Evolutionary conservation across 2,113 vertebrate species (phyloP).

Genomic region (Hydrochoerus hydrochaeris): DNA sequence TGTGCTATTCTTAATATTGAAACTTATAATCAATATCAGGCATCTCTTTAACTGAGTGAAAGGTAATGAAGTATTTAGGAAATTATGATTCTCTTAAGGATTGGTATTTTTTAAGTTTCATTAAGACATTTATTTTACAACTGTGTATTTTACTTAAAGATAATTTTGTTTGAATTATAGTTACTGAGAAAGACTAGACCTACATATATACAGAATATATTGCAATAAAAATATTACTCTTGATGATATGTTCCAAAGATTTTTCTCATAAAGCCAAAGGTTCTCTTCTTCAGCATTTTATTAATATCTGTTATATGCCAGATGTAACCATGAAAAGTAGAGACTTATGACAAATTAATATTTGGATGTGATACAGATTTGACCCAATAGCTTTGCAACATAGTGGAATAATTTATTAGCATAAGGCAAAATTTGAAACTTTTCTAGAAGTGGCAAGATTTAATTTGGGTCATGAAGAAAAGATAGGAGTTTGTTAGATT

Average conservation of each 20-base stretch:
- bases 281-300: neutral
- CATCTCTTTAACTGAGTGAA: neutral
- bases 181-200: neutral
- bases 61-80: neutral
- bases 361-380: neutral
- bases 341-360: neutral
- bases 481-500: neutral
- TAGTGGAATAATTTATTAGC: neutral
- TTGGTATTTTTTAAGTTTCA: neutral
- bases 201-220: neutral
- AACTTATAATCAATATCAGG: neutral
- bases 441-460: neutral
- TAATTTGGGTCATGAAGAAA: neutral
- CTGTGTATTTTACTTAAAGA: neutral
- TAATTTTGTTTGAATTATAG: neutral
- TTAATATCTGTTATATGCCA: neutral
- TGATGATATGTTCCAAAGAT: neutral
- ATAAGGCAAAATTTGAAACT: neutral
- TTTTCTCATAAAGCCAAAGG: neutral
- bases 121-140: neutral
- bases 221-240: conserved; percentile 9
- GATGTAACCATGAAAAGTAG: neutral
- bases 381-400: neutral
- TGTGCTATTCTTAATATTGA: neutral
- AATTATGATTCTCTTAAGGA: neutral